Conservation (phyloP, 2,797 vertebrate species). For the Chelmon rostratus region DNA sequence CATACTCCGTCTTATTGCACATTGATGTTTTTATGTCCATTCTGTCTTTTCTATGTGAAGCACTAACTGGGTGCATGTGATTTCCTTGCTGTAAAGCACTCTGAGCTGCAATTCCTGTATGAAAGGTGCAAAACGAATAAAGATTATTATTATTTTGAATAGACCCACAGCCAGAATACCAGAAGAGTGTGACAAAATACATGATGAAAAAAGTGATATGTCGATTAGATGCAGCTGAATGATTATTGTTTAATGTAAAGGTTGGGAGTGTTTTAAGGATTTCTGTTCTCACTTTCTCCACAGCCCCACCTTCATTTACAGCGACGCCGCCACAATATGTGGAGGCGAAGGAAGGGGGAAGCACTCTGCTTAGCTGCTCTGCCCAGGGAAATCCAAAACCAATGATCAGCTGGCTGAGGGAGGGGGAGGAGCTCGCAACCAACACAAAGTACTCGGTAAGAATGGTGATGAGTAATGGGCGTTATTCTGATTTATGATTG, state of each 20-base stretch:
- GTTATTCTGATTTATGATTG: slow-evolving; percentile 50
- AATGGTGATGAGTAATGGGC: slow-evolving; percentile 1
- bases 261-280: not conserved
- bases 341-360: slow-evolving; percentile 97
- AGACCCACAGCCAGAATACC: too few species aligned
- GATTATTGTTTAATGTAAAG: not conserved
- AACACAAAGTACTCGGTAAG: slow-evolving; percentile 94
- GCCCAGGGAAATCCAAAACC: slow-evolving; percentile 99
- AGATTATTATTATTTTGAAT: too few species aligned
- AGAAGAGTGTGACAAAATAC: too few species aligned
- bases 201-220: too few species aligned
- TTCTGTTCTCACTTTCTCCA: slow-evolving; percentile 46
- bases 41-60: too few species aligned
- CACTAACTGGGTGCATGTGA: too few species aligned
- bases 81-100: too few species aligned
- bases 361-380: slow-evolving; percentile 93
- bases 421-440: slow-evolving; percentile 91
- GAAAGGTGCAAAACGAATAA: too few species aligned
- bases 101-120: too few species aligned
- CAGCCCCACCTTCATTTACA: slow-evolving; percentile 97
- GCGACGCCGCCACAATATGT: slow-evolving; percentile 97
- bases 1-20: too few species aligned
- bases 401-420: slow-evolving; percentile 96
- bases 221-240: not conserved
- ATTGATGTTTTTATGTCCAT: too few species aligned